Base-by-base conservation (phyloP, 1,140 invertebrate genomes). In the Drosophila simulans region DNA sequence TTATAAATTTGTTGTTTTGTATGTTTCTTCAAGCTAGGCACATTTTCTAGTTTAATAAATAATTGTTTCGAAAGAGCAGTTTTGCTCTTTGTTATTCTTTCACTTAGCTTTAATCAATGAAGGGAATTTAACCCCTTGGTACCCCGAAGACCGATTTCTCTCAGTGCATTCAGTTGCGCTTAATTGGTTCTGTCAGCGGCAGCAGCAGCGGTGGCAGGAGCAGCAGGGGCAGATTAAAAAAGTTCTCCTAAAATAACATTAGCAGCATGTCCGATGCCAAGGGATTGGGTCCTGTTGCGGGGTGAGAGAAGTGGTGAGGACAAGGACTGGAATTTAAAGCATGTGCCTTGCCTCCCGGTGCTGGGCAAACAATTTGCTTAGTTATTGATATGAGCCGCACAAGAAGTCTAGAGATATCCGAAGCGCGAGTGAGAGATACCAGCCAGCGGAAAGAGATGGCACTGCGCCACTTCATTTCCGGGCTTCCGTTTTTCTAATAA, bases 171-270 rank as follows among this genome's bases (percentile, higher is more conserved):
- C 71, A 80, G 83, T 90, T 89, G 84, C 84, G 84, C 84, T 89
- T 89, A 89, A 89, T 89, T 89, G 84, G 84, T 89, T 89, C 84
- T 89, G 84, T 89, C 84, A 89, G 84, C 80, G 56, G 75, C 80
- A 84, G 79, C 59, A 81, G 68, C 55, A 58, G 25, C 59, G 57
- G 79, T 55, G 45, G 62, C 54, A 51, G 71, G 48, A 45, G 69
- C 59, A 64, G 64, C 69, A 66, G 74, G 69, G 74, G 64, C 84
- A 89, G 84, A 89, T 89, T 89, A 89, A 89, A 88, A 89, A 89
- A 89, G 84, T 88, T 88, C 70, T 76, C 54, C 83, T 89, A 89
- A 88, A 88, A 89, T 82, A 89, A 88, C 84, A 88, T 88, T 88
- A 88, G 83, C 64, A 84, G 76, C 74, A 49, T 70, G 68, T 56